These are phyloP conservation scores for Rhabdornis inornatus DNA, from an alignment of 2,113 vertebrate species.

Conservation along the genomic window DNA sequence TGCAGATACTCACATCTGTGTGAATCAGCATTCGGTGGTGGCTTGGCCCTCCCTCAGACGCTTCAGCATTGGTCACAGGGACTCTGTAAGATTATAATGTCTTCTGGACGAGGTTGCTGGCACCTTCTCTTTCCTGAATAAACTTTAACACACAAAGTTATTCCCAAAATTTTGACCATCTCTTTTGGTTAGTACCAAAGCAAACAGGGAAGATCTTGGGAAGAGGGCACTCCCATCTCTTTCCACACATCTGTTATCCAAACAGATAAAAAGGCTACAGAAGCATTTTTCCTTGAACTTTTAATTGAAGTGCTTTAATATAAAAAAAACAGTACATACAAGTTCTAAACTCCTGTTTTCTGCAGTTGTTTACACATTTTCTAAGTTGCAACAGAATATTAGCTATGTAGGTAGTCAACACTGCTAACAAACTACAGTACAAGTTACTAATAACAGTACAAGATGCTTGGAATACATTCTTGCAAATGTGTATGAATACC, in stretches of 20 bases:
- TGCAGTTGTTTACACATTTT: constrained; percentile 68
- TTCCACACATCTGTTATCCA: background rate
- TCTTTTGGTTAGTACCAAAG: background rate
- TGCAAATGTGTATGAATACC: constrained; percentile 45
- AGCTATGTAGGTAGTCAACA: constrained; percentile 69
- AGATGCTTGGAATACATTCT: constrained; percentile 60
- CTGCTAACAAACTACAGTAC: constrained; percentile 75
- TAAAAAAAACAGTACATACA: constrained; percentile 31
- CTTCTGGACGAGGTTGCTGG: background rate
- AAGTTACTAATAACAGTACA: constrained; percentile 69
- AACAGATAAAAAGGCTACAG: background rate
- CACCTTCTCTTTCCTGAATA: background rate
- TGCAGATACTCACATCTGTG: background rate
- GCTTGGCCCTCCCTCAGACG: fast-evolving
- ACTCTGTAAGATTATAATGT: background rate
- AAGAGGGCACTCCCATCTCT: background rate
- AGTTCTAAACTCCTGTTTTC: constrained; percentile 63
- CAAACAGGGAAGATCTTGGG: background rate
- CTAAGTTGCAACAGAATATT: constrained; percentile 72
- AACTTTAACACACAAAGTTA: background rate
- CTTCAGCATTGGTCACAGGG: fast-evolving
- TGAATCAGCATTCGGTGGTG: background rate
- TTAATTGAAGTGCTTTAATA: constrained; percentile 50
- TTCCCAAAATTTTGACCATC: background rate
- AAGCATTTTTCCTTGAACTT: constrained; percentile 2